A percentile compares a stretch with the other conserved stretches of the same genome.
Conservation (phyloP, 1,140 invertebrate genomes). For the Pseudobourletiella spinata region DNA sequence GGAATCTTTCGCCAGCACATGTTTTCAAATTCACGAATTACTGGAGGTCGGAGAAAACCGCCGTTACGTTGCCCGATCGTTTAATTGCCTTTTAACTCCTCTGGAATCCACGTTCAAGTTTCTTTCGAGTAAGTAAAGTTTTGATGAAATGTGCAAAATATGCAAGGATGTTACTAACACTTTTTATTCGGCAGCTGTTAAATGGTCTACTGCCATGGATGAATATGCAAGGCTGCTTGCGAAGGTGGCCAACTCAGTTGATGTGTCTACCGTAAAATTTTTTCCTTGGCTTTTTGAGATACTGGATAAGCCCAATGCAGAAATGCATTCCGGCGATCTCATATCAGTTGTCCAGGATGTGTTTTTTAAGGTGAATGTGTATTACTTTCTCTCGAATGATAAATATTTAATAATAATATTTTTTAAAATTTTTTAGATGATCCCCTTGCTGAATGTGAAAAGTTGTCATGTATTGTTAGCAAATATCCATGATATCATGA, state of each 20-base stretch:
- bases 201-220: slow-evolving; percentile 15
- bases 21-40: slow-evolving; percentile 24
- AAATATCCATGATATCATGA: slow-evolving; percentile 2
- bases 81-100: slow-evolving; percentile 7
- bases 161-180: neutral
- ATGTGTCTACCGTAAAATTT: slow-evolving; percentile 1
- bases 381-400: no score
- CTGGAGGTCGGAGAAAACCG: slow-evolving; percentile 21
- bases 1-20: slow-evolving; percentile 21
- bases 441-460: neutral
- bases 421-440: slow-evolving; percentile 12
- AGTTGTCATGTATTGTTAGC: neutral
- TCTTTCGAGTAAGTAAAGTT: slow-evolving; percentile 13
- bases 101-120: slow-evolving; percentile 22
- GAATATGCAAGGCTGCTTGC: slow-evolving; percentile 16
- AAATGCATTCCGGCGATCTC: neutral
- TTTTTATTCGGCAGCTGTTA: slow-evolving; percentile 16
- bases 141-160: neutral
- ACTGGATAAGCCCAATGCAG: slow-evolving; percentile 2
- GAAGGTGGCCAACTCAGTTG: slow-evolving; percentile 17
- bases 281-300: slow-evolving; percentile 23
- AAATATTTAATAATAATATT: no score
- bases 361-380: slow-evolving; percentile 10
- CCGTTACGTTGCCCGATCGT: slow-evolving; percentile 23
- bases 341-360: slow-evolving; percentile 11